Conservation (phyloP, 2,888 invertebrate genomes). For the Caenorhabditis japonica region DNA sequence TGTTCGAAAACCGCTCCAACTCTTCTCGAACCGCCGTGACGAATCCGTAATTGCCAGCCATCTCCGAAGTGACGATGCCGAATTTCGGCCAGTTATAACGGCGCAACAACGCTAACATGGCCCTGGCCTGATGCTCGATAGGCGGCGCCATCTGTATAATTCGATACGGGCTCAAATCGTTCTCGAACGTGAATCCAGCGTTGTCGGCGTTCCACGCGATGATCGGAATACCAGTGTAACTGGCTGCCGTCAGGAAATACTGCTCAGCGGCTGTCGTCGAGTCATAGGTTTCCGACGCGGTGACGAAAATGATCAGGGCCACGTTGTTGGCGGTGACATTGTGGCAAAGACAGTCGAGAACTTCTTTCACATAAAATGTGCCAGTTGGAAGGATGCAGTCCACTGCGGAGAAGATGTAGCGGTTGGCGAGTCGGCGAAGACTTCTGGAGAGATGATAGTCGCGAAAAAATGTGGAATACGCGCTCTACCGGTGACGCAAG, state of each 20-base stretch:
- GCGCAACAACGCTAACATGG: constrained; percentile 91
- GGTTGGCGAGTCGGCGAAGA: constrained; percentile 59
- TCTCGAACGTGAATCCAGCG: constrained; percentile 82
- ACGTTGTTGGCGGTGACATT: constrained; percentile 65
- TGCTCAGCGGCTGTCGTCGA: constrained; percentile 70
- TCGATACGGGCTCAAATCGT: constrained; percentile 66
- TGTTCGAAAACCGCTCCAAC: constrained; percentile 59
- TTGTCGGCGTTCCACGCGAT: constrained; percentile 98
- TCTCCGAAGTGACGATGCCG: constrained; percentile 73
- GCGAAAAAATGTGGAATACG: too few relatives aligned
- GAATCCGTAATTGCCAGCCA: constrained; percentile 70
- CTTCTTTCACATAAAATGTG: constrained; percentile 70
- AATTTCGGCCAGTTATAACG: constrained; percentile 82
- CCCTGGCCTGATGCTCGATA: constrained; percentile 89
- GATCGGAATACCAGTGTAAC: constrained; percentile 86
- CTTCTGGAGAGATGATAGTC: constrained; percentile 62
- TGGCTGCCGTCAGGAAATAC: constrained; percentile 67
- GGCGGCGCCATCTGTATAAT: constrained; percentile 91
- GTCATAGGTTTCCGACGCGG: constrained; percentile 71
- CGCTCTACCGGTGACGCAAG: too few relatives aligned
- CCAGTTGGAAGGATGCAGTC: constrained; percentile 74
- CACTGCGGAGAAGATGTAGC: constrained; percentile 65
- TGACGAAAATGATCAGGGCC: constrained; percentile 72
- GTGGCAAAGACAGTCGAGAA: constrained; percentile 73
- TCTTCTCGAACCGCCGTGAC: constrained; percentile 66